Conservation (phyloP, 2,113 vertebrate genomes). For the Myiopsitta monachus region DNA sequence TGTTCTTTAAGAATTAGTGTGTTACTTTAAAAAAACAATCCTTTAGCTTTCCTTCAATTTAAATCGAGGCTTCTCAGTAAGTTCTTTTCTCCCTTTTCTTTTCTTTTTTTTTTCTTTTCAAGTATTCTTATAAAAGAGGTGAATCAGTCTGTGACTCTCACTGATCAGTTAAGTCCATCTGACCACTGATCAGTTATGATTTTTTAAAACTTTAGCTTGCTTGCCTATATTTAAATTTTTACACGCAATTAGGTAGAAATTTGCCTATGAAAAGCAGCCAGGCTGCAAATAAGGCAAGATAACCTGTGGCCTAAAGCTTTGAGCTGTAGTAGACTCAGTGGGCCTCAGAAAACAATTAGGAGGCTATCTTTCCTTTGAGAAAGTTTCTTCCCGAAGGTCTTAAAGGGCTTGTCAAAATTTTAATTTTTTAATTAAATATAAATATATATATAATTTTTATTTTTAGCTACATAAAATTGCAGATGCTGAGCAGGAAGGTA, state of each 20-base stretch:
- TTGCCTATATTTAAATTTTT: background rate
- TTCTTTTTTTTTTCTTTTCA: background rate
- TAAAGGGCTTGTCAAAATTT: background rate
- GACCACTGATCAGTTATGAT: background rate
- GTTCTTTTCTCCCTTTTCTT: background rate
- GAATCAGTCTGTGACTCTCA: background rate
- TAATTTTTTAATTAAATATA: background rate
- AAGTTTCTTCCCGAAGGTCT: background rate
- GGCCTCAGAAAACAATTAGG: background rate
- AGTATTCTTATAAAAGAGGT: background rate
- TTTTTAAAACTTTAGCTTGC: background rate
- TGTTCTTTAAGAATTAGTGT: slow-evolving; percentile 9
- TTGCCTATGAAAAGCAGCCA: background rate
- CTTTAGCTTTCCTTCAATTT: background rate
- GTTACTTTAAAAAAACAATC: slow-evolving; percentile 8
- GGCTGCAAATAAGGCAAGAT: background rate
- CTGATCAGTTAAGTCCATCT: background rate
- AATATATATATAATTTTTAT: background rate
- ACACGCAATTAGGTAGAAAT: background rate
- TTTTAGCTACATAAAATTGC: background rate
- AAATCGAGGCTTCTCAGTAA: background rate
- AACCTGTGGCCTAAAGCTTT: background rate
- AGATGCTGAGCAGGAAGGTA: background rate
- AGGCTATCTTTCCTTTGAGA: background rate
- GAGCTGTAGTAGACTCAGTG: background rate